A percentile compares a stretch with the other conserved stretches of the same genome.
phyloP scores from a whole-genome alignment of 2,888 invertebrate species.

The Pandemis corylana region DNA sequence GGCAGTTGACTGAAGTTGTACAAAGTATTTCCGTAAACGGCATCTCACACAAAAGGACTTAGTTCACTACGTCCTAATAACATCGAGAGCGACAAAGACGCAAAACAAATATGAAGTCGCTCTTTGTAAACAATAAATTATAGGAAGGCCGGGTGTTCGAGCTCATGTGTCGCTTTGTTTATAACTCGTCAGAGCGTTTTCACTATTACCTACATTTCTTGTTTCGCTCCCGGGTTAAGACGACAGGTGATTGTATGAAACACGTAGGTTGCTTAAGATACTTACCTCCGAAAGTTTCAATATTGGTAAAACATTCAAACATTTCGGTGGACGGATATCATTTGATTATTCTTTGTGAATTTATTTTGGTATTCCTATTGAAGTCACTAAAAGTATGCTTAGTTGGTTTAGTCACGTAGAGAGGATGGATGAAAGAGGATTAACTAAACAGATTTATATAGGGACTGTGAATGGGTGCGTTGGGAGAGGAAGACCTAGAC shows the following conservation, averaged over 20 bases:
- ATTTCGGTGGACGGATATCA: not conserved
- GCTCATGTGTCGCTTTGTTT: constrained; percentile 60
- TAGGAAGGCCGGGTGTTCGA: constrained; percentile 53
- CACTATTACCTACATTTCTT: constrained; percentile 18
- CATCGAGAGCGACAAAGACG: constrained; percentile 52
- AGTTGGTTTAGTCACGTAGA: too few species aligned
- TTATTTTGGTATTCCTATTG: too few species aligned
- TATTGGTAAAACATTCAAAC: not conserved
- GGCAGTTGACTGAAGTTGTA: constrained; percentile 44
- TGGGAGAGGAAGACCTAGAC: too few species aligned
- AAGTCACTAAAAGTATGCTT: too few species aligned
- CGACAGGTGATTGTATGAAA: not conserved
- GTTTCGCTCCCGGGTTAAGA: not conserved
- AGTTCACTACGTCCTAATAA: constrained; percentile 54
- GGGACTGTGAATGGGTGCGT: too few species aligned
- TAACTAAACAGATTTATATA: too few species aligned
- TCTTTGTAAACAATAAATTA: constrained; percentile 69
- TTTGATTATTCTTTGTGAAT: too few species aligned
- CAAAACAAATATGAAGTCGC: constrained; percentile 66
- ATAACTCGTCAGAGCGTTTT: constrained; percentile 59
- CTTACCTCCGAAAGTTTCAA: too few species aligned
- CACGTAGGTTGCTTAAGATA: not conserved
- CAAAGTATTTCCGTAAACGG: constrained; percentile 54
- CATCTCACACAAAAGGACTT: constrained; percentile 56
- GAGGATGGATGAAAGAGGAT: too few species aligned